These are phyloP conservation scores for Aphidius colemani DNA, from an alignment of 2,888 invertebrate genomes.

Conservation along the genomic window DNA sequence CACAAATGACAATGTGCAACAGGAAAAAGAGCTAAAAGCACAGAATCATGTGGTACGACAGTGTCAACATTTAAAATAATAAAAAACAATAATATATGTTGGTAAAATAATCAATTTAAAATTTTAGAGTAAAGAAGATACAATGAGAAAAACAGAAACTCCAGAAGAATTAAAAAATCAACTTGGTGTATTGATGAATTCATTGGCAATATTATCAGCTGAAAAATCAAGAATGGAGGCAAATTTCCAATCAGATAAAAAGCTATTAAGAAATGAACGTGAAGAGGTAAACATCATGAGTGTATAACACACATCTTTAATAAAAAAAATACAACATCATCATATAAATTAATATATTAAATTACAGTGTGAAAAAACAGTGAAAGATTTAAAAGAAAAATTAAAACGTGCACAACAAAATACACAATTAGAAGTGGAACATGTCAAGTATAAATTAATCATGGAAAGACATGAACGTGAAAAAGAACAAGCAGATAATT, in stretches of 20 bases:
- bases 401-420: conserved; percentile 65
- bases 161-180: conserved; percentile 58
- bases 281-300: conserved; percentile 52
- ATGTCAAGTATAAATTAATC: conserved; percentile 74
- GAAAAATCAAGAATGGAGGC: conserved; percentile 87
- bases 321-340: background rate
- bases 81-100: background rate
- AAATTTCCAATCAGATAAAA: conserved; percentile 77
- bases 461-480: conserved; percentile 81
- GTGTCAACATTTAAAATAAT: background rate
- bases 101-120: background rate
- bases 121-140: conserved; percentile 24
- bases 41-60: background rate
- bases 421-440: conserved; percentile 67
- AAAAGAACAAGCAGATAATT: conserved; percentile 78
- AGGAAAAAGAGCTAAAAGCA: background rate
- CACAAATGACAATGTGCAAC: background rate
- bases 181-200: conserved; percentile 70
- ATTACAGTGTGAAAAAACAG: conserved; percentile 66
- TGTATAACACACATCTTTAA: background rate
- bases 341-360: conserved; percentile 14
- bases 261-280: conserved; percentile 65
- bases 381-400: conserved; percentile 67
- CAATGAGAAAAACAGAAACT: conserved; percentile 43
- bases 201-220: conserved; percentile 76